These are phyloP conservation scores for Zaprionus bogoriensis DNA, from an alignment of 2,888 invertebrate genomes.

Conservation along the genomic window DNA sequence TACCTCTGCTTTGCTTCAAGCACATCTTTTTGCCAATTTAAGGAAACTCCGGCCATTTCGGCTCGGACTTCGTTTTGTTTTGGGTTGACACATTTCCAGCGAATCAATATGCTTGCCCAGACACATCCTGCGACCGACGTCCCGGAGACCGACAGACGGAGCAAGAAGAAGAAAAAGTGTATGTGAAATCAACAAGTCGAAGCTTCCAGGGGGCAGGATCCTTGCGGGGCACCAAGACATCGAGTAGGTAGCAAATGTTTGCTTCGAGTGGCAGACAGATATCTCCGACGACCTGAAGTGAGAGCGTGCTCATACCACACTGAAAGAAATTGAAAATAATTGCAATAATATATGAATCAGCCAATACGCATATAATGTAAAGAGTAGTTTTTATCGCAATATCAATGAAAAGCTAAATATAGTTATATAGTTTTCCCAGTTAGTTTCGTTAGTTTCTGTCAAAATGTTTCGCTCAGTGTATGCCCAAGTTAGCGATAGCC, in stretches of 20 bases:
- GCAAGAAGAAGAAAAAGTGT: background rate
- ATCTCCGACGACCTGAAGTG: background rate
- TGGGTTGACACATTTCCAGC: conserved; percentile 39
- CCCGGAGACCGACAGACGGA: background rate
- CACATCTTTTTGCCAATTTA: background rate
- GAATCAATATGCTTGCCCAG: conserved; percentile 33
- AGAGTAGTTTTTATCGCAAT: no score
- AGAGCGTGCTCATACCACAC: background rate
- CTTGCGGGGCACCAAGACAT: background rate
- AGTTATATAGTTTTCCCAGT: no score
- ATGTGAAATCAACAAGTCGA: background rate
- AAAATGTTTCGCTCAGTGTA: background rate
- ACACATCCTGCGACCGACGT: background rate
- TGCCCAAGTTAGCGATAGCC: background rate
- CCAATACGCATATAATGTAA: no score
- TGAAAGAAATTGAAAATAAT: background rate
- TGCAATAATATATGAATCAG: no score
- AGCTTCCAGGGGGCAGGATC: background rate
- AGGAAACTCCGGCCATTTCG: conserved; percentile 6
- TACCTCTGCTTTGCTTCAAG: background rate
- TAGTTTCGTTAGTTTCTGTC: no score
- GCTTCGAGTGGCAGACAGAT: background rate
- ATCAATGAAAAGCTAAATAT: no score
- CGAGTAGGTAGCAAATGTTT: background rate
- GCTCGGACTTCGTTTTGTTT: conserved; percentile 9